Evolutionary conservation across 92 coral and sea anemone genomes (phyloP), one percentile per base, ranked within the genome.

Genomic region (Palythoa grandiflora): DNA sequence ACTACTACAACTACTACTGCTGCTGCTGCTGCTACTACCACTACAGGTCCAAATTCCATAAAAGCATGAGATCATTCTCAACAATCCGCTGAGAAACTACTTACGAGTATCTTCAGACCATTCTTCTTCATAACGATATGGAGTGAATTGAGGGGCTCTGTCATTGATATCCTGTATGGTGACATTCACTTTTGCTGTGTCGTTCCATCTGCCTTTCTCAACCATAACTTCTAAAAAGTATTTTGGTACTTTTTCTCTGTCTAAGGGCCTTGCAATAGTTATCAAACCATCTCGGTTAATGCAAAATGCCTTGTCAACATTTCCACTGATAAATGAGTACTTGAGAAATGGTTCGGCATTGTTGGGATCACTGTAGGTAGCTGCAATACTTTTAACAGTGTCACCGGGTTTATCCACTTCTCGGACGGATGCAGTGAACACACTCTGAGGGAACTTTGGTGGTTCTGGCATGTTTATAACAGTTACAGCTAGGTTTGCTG

Each of bases 201-300:
- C 79, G 75, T 93, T 78, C 65, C 91, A 89, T 28, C 80, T 91
- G 0, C 91, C 92, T 36, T 84, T 93, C 39, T 89, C 79, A 2
- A 93, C 99, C 54, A 91, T 88, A 54, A 96, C 94, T 19, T 50
- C 77, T 89, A 96, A 84, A 2, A 54, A 48, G 72, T 96, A 96
- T 4, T 91, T 72, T 60, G 94, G 39, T n/a, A 85, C 86, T 87
- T 84, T 89, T 90, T 96, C 99, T 80, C 97, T 91, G 91, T 96
- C 99, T 85, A 96, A 63, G 4, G 93, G 96, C 38, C 92, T 92
- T 17, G 99, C 96, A 51, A 96, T 94, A 19, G 88, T 91, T 70
- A 96, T 94, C 16, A 87, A 51, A 44, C 98, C 99, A 68, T 80
- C 75, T 15, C 85, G 91, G 55, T 92, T 87, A 20, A 96, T 93